Evolutionary conservation across 2,113 vertebrate genomes (phyloP).

Genomic region (Ifrita kowaldi): DNA sequence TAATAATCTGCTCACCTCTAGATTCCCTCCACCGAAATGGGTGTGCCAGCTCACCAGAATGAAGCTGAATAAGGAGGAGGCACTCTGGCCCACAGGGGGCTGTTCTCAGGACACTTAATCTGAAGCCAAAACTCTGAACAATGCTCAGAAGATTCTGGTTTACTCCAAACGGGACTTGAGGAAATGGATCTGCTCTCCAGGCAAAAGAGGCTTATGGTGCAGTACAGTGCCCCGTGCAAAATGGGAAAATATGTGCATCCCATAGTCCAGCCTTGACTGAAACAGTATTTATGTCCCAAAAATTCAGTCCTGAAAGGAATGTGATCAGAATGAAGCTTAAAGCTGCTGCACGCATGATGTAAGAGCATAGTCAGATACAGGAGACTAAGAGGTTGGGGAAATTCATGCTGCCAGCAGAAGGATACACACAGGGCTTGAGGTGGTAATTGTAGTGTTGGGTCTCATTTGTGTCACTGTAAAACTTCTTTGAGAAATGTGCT

Average conservation of each 20-base stretch:
- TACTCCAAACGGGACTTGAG: neutral
- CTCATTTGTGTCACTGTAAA: neutral
- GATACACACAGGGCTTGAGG: neutral
- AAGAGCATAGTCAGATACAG: neutral
- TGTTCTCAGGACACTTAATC: neutral
- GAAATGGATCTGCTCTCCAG: neutral
- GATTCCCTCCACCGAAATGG: neutral
- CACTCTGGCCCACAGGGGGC: neutral
- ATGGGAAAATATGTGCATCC: neutral
- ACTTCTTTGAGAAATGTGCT: neutral
- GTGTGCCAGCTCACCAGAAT: neutral
- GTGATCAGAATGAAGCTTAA: neutral
- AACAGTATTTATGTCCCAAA: neutral
- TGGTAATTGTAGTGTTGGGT: neutral
- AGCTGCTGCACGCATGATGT: neutral
- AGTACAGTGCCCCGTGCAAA: neutral
- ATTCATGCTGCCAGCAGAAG: neutral
- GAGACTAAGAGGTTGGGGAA: neutral
- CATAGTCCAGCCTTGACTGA: neutral
- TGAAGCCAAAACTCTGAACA: neutral
- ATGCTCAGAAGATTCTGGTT: neutral
- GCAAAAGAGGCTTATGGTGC: neutral
- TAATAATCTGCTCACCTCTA: neutral
- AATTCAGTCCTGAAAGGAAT: neutral
- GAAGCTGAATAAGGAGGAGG: neutral